These are phyloP conservation scores for Numenius arquata DNA, from an alignment of 2,113 vertebrate genomes.

Conservation along the genomic window DNA sequence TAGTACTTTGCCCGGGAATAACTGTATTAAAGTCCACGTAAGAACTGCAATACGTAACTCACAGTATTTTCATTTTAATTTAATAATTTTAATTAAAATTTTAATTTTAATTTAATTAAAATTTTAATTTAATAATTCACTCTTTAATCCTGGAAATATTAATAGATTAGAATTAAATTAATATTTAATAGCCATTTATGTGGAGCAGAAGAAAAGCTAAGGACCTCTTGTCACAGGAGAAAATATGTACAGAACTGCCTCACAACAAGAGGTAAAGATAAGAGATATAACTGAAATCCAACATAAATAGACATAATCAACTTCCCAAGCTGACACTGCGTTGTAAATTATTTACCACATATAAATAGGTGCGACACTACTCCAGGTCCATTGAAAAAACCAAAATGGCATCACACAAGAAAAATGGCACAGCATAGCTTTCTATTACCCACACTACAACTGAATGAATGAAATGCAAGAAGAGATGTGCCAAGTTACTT, in stretches of 20 bases:
- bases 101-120: too few species aligned
- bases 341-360: slow-evolving; percentile 66
- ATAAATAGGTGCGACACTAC: slow-evolving; percentile 73
- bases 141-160: background rate
- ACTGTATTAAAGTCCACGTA: background rate
- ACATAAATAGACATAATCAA: background rate
- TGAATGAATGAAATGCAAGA: slow-evolving; percentile 71
- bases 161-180: background rate
- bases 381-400: slow-evolving; percentile 70
- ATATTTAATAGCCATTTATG: background rate
- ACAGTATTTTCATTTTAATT: background rate
- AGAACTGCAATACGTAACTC: background rate
- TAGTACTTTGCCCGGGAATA: background rate
- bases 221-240: background rate
- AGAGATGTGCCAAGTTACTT: slow-evolving; percentile 69
- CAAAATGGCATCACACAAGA: slow-evolving; percentile 68
- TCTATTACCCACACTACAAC: slow-evolving; percentile 60
- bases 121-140: too few species aligned
- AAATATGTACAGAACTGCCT: background rate
- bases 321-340: slow-evolving; percentile 53
- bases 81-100: too few species aligned
- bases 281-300: background rate
- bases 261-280: background rate
- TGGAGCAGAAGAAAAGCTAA: background rate
- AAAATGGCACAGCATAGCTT: slow-evolving; percentile 65